These are phyloP conservation scores for Callyntrura guangdongensis DNA, from an alignment of 2,888 invertebrate genomes.

Conservation along the genomic window DNA sequence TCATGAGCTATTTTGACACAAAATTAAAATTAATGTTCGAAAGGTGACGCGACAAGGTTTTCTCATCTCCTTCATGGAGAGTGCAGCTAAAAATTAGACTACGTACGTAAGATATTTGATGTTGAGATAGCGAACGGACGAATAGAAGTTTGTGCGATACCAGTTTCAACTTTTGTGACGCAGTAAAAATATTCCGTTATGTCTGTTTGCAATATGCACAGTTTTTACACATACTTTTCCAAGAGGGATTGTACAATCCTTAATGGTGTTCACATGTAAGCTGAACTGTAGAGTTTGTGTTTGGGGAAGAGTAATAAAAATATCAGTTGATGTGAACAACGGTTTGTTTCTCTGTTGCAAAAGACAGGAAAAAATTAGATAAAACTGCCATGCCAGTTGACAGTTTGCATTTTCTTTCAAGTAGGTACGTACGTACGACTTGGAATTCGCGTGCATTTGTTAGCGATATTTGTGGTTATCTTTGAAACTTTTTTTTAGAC, in stretches of 20 bases:
- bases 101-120: background rate
- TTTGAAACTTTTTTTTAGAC: constrained; percentile 11
- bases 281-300: background rate
- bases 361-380: constrained; percentile 1
- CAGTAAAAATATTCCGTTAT: constrained; percentile 1
- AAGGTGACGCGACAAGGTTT: constrained; percentile 63
- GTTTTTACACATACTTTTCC: background rate
- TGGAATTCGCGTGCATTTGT: constrained; percentile 19
- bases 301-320: constrained; percentile 21
- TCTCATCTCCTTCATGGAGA: constrained; percentile 13
- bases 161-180: background rate
- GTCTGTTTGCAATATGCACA: constrained; percentile 8
- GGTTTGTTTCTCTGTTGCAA: background rate
- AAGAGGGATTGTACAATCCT: background rate
- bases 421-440: background rate
- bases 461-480: constrained; percentile 28
- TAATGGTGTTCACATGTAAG: background rate
- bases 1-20: constrained; percentile 59
- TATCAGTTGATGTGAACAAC: constrained; percentile 16
- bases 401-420: constrained; percentile 8
- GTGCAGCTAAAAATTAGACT: too few relatives aligned
- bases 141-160: background rate
- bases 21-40: constrained; percentile 63
- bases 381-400: constrained; percentile 31
- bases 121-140: constrained; percentile 40